Conservation (phyloP, 2,888 invertebrate species). For the Morpho achilles region DNA sequence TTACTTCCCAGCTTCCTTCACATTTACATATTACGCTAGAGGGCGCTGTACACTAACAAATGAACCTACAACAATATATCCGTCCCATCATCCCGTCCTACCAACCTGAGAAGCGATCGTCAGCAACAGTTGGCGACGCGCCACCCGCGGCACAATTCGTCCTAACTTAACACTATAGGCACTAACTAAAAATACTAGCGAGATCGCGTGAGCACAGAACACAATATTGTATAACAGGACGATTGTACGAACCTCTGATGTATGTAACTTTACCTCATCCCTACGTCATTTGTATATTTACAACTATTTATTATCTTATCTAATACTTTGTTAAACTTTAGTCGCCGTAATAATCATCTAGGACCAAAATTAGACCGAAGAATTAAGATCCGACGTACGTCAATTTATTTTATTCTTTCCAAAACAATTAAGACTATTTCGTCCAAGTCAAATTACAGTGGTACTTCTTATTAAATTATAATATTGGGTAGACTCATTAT, state of each 20-base stretch:
- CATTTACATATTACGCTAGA: slow-evolving; percentile 36
- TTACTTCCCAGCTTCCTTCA: slow-evolving; percentile 3
- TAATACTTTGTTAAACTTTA: too few species aligned
- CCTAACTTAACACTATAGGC: slow-evolving; percentile 72
- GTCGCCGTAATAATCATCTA: too few species aligned
- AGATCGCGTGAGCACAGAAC: slow-evolving; percentile 78
- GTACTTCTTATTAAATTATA: too few species aligned
- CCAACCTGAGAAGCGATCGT: slow-evolving; percentile 34
- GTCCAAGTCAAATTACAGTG: too few species aligned
- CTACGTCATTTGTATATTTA: too few species aligned
- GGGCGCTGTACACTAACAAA: slow-evolving; percentile 47
- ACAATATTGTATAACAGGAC: slow-evolving; percentile 41
- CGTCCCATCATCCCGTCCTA: slow-evolving; percentile 32
- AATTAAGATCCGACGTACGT: too few species aligned
- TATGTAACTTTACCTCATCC: too few species aligned
- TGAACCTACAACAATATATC: slow-evolving; percentile 32
- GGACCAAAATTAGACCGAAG: too few species aligned
- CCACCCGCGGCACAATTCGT: slow-evolving; percentile 54
- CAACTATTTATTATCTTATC: too few species aligned
- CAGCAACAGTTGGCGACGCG: slow-evolving; percentile 32
- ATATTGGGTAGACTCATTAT: too few species aligned
- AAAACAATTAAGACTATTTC: too few species aligned
- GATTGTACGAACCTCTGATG: slow-evolving; percentile 3
- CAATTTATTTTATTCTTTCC: too few species aligned
- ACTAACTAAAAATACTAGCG: slow-evolving; percentile 76